phyloP scores from a whole-genome alignment of 2,888 invertebrate genomes.

The Neria commutata region DNA sequence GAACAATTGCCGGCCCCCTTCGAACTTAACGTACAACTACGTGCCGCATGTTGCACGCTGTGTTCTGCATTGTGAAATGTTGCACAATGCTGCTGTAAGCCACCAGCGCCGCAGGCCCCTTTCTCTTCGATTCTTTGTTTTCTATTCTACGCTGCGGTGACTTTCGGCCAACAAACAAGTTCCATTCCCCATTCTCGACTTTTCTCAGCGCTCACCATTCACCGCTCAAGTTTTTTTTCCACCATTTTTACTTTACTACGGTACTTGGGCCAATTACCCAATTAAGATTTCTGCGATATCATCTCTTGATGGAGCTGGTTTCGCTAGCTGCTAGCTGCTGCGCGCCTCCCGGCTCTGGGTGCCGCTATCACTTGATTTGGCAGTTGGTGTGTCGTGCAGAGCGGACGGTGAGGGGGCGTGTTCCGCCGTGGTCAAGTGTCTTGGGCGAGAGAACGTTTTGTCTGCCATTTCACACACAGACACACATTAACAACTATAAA shows the following conservation, averaged over 20 bases:
- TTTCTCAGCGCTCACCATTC: not conserved
- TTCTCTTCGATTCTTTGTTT: constrained; percentile 22
- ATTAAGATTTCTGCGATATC: constrained; percentile 36
- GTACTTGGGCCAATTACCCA: constrained; percentile 54
- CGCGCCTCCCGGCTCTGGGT: not conserved
- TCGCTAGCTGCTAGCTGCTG: not conserved
- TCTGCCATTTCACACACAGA: no score
- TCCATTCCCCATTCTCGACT: not conserved
- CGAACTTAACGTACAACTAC: not conserved
- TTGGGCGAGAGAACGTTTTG: not conserved
- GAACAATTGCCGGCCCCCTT: not conserved
- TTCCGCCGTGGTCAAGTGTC: not conserved
- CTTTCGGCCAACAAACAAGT: not conserved
- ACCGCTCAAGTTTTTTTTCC: constrained; percentile 38
- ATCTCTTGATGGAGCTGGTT: constrained; percentile 3
- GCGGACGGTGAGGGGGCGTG: not conserved
- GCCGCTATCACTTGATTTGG: not conserved
- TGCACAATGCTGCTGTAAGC: not conserved
- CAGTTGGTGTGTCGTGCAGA: not conserved
- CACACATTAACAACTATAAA: no score
- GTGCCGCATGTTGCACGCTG: no score
- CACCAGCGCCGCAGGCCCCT: constrained; percentile 7
- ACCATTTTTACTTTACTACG: constrained; percentile 34
- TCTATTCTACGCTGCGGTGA: constrained; percentile 22
- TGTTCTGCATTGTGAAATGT: not conserved